Base-by-base conservation (phyloP, 2,113 vertebrate genomes). In the Poecile atricapillus region DNA sequence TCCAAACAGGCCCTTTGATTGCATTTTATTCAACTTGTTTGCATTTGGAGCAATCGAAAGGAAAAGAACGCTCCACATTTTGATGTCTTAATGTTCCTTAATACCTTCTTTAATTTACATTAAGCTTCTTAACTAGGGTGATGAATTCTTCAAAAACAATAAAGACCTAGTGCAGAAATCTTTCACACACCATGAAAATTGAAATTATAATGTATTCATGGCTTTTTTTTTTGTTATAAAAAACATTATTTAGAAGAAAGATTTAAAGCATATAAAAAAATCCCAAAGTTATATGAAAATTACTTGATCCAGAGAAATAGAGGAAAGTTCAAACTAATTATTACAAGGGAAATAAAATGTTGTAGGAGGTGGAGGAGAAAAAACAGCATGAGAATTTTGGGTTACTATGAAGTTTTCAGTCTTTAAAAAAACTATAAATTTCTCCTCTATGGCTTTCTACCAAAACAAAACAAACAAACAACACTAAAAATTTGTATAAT, bases 31-130 rank as follows among this genome's bases (percentile, higher is more conserved):
- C 96, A 96, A 97, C 96, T 95, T 97, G 97, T 97, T 97, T 96
- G 97, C 97, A 96, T 98, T 97, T 96, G 94, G 96, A 96, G 97
- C 92, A 97, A 97, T 96, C 35, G 89, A 94, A 95, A 96, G 96
- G 73, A 87, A 96, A 96, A 97, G 96, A 94, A 95, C n/a, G 88
- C 96, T 97, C 91, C 96, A 93, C 96, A 97, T 98, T 98, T 98
- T 98, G 98, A 98, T 98, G 98, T 98, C 98, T 98, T 98, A 97
- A 98, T 98, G 98, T 98, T 97, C 94, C 90, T 97, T 98, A 98
- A 98, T 98, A 98, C 98, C 97, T 98, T 97, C 97, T 98, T 98
- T 98, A 98, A 98, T 98, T 98, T 98, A 96, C 95, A 98, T 97
- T 98, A 98, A 98, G 98, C 98, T 98, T 98, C 98, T 98, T 98